Percentiles rank a stretch among this genome's conserved stretches.
Conservation (phyloP, 2,113 vertebrate genomes). For the Petromus typicus region DNA sequence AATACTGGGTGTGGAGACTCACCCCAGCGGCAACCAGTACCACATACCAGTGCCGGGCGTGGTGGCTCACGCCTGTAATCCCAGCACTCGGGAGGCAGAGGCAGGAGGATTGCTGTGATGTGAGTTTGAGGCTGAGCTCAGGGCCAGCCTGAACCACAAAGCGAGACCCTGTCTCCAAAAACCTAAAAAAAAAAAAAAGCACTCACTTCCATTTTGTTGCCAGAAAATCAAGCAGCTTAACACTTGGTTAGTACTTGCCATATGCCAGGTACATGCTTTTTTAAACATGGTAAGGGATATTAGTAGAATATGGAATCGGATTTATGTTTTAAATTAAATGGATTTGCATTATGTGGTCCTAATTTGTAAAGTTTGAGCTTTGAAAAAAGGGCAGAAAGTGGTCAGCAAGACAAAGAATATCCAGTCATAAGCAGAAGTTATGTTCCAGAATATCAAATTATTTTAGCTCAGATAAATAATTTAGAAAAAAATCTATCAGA, state of each 20-base stretch:
- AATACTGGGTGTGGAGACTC: too few relatives aligned
- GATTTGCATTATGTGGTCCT: not conserved
- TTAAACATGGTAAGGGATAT: not conserved
- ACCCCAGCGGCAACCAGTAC: too few relatives aligned
- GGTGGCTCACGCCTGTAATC: too few relatives aligned
- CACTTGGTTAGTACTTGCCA: not conserved
- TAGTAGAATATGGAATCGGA: not conserved
- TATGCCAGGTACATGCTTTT: not conserved
- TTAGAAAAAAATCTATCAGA: not conserved
- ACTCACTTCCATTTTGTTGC: not conserved
- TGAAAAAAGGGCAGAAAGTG: not conserved
- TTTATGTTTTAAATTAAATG: constrained; percentile 29
- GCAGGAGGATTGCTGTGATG: too few relatives aligned
- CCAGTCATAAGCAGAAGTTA: not conserved
- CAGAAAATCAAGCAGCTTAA: not conserved
- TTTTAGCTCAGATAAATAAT: constrained; percentile 15
- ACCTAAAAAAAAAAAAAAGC: too few relatives aligned
- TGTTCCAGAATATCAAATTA: not conserved
- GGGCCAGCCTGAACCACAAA: too few relatives aligned
- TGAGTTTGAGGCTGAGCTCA: too few relatives aligned
- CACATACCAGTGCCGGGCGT: too few relatives aligned
- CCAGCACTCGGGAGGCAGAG: too few relatives aligned
- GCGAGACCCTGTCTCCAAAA: too few relatives aligned
- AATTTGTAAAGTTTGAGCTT: not conserved
- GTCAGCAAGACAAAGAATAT: not conserved